Conservation (phyloP, 2,113 vertebrate genomes). For the Embiotoca jacksoni region DNA sequence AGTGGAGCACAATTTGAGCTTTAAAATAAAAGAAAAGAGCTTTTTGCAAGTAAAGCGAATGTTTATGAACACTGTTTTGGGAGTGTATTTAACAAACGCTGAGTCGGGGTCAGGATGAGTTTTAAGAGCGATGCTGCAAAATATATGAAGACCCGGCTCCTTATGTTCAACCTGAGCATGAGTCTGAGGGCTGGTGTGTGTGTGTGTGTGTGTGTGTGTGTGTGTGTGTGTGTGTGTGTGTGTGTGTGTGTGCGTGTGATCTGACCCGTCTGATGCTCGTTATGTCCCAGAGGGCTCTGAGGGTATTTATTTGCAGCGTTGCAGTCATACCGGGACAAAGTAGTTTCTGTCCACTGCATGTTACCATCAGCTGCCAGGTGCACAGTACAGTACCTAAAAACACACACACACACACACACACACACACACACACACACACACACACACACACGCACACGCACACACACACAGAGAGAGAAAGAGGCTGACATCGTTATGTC, state of each 20-base stretch:
- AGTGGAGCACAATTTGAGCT: too few species aligned
- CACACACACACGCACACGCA: conserved; percentile 8
- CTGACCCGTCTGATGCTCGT: conserved; percentile 56
- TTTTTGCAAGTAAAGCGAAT: neutral
- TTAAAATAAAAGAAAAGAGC: neutral
- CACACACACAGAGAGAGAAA: neutral
- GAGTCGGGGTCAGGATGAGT: neutral
- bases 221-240: conserved; percentile 13
- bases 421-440: conserved; percentile 9
- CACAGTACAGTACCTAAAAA: conserved; percentile 14
- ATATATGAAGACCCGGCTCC: neutral
- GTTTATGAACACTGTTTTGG: neutral
- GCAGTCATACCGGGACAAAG: conserved; percentile 78
- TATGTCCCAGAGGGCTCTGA: conserved; percentile 75
- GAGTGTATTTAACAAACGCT: neutral
- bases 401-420: neutral
- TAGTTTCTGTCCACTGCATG: conserved; percentile 74
- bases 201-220: neutral
- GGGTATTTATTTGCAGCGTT: conserved; percentile 55
- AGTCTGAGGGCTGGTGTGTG: too few species aligned
- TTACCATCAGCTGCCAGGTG: conserved; percentile 79
- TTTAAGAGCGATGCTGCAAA: conserved; percentile 15
- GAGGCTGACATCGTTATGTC: conserved; percentile 16
- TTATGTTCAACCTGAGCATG: too few species aligned
- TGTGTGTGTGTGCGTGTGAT: neutral